phyloP scores from a whole-genome alignment of 2,888 invertebrate genomes.

The Sesia bembeciformis region DNA sequence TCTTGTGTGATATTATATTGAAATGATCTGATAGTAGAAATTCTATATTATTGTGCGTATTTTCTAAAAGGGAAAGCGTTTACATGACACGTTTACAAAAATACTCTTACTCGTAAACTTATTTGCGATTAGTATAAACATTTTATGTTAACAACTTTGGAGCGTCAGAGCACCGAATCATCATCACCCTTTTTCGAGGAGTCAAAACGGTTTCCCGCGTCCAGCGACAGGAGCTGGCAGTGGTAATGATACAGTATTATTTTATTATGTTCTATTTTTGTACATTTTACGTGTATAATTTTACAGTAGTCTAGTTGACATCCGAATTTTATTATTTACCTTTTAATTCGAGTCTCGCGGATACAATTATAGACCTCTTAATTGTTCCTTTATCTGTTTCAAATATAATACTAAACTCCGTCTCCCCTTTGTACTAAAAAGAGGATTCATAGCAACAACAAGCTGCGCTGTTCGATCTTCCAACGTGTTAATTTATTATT shows the following conservation, averaged over 20 bases:
- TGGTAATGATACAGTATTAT: constrained; percentile 70
- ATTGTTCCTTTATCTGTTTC: too few relatives aligned
- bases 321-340: constrained; percentile 21
- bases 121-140: too few relatives aligned
- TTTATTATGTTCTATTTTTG: constrained; percentile 69
- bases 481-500: constrained; percentile 65
- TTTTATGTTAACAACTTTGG: too few relatives aligned
- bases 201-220: not conserved
- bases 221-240: constrained; percentile 6
- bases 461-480: constrained; percentile 44
- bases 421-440: too few relatives aligned
- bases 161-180: not conserved
- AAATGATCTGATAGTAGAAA: not conserved
- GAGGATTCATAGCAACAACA: constrained; percentile 9
- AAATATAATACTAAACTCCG: too few relatives aligned
- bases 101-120: too few relatives aligned
- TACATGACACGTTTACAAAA: too few relatives aligned
- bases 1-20: constrained; percentile 20
- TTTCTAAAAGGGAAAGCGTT: too few relatives aligned
- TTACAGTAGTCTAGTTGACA: constrained; percentile 37
- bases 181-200: not conserved
- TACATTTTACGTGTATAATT: constrained; percentile 47
- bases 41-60: too few relatives aligned
- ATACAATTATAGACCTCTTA: not conserved
- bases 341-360: not conserved